These are phyloP conservation scores for Monoplex corrugatus DNA, from an alignment of 2,888 invertebrate species.

Conservation along the genomic window DNA sequence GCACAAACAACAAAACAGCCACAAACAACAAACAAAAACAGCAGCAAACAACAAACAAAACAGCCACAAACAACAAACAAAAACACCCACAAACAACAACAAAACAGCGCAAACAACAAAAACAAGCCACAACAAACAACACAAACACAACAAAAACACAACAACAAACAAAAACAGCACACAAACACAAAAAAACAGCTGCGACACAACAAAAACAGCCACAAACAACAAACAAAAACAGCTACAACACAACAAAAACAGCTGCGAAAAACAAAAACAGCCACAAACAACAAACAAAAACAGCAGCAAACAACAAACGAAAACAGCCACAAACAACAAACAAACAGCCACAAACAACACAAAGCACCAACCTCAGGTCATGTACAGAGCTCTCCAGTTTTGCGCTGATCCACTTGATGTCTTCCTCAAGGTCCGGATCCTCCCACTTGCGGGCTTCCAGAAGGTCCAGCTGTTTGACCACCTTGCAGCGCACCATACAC, in stretches of 20 bases:
- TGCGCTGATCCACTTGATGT: slow-evolving; percentile 96
- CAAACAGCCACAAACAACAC: too few relatives aligned
- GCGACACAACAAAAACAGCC: not conserved
- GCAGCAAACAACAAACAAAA: too few relatives aligned
- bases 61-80: not conserved
- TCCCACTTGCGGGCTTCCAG: slow-evolving; percentile 93
- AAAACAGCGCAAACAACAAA: too few relatives aligned
- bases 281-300: too few relatives aligned
- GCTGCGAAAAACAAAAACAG: too few relatives aligned
- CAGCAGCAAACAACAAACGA: not conserved
- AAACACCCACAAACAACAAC: not conserved
- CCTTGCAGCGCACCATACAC: slow-evolving; percentile 92
- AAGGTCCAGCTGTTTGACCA: slow-evolving; percentile 80
- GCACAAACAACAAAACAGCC: too few relatives aligned
- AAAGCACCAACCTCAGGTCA: slow-evolving; percentile 91
- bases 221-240: too few relatives aligned
- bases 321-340: too few relatives aligned
- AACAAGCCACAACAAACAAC: not conserved
- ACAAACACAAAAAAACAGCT: not conserved
- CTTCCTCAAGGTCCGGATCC: slow-evolving; percentile 97
- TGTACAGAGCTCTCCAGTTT: slow-evolving; percentile 95
- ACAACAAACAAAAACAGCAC: not conserved
- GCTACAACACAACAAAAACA: not conserved
- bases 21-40: too few relatives aligned
- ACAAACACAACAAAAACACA: not conserved